phyloP scores from a whole-genome alignment of 2,888 invertebrate species.

The Drosophila anceps region DNA sequence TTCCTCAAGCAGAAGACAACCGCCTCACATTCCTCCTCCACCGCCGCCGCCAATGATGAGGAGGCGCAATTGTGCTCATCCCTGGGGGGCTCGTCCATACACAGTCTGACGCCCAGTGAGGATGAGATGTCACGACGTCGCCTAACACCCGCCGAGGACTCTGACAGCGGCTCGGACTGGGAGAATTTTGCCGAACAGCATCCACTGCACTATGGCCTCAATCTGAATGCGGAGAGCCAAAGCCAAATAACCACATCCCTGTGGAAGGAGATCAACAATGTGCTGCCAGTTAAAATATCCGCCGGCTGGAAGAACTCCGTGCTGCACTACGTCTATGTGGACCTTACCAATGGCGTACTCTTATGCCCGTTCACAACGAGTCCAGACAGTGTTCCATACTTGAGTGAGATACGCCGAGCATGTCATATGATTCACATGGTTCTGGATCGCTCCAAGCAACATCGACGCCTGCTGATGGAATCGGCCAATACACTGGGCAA shows the following conservation, averaged over 20 bases:
- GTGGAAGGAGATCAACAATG: conserved; percentile 88
- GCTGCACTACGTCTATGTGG: conserved; percentile 80
- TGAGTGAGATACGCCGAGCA: conserved; percentile 90
- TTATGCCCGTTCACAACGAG: conserved; percentile 78
- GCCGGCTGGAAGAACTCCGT: conserved; percentile 82
- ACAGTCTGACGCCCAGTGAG: conserved; percentile 83
- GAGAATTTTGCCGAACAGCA: conserved; percentile 86
- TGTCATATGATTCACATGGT: conserved; percentile 90
- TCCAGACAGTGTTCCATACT: conserved; percentile 86
- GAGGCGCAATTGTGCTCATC: conserved; percentile 80
- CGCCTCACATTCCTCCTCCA: conserved; percentile 27
- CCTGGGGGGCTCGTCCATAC: conserved; percentile 82
- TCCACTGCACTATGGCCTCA: conserved; percentile 74
- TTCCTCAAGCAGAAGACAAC: conserved; percentile 70
- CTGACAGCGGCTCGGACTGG: conserved; percentile 90
- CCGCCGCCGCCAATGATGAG: conserved; percentile 76
- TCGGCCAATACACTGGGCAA: conserved; percentile 15
- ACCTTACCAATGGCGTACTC: conserved; percentile 72
- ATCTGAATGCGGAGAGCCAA: conserved; percentile 67
- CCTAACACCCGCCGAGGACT: conserved; percentile 65
- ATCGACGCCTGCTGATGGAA: conserved; percentile 51
- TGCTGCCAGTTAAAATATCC: conserved; percentile 83
- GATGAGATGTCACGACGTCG: conserved; percentile 78
- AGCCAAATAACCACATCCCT: conserved; percentile 90
- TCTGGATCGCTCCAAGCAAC: conserved; percentile 86